These are phyloP conservation scores for Pempheris klunzingeri DNA, from an alignment of 2,797 vertebrate species.

Conservation along the genomic window DNA sequence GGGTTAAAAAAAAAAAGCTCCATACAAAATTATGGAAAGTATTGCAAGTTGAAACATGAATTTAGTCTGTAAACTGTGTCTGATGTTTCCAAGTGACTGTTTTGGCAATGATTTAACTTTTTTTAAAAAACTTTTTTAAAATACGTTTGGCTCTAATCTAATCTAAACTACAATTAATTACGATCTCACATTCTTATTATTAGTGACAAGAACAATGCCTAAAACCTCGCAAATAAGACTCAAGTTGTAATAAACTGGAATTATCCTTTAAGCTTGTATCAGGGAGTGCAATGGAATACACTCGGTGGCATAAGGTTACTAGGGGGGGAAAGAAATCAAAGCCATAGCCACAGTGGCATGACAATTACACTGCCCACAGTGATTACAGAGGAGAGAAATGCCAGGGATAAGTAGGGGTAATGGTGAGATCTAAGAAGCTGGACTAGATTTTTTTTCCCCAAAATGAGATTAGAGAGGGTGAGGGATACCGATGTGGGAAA, in stretches of 20 bases:
- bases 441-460: conserved; percentile 11
- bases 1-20: too few relatives aligned
- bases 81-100: too few relatives aligned
- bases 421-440: conserved; percentile 38
- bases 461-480: not conserved
- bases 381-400: conserved; percentile 39
- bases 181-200: not conserved
- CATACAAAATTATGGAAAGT: too few relatives aligned
- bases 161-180: not conserved
- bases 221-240: not conserved
- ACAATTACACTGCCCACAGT: conserved; percentile 37
- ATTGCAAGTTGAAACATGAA: too few relatives aligned
- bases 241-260: not conserved
- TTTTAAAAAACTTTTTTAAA: too few relatives aligned
- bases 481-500: conserved; percentile 2
- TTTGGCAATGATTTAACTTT: too few relatives aligned
- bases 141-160: too few relatives aligned
- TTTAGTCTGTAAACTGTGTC: too few relatives aligned
- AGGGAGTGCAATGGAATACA: not conserved
- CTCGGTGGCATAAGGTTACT: not conserved
- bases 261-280: not conserved
- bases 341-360: conserved; percentile 9
- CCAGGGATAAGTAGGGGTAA: conserved; percentile 26
- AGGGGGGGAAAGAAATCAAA: conserved; percentile 14
- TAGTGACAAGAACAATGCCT: not conserved